These are phyloP conservation scores for Tubiluchus corallicola DNA, from an alignment of 2,888 invertebrate genomes.

Conservation along the genomic window DNA sequence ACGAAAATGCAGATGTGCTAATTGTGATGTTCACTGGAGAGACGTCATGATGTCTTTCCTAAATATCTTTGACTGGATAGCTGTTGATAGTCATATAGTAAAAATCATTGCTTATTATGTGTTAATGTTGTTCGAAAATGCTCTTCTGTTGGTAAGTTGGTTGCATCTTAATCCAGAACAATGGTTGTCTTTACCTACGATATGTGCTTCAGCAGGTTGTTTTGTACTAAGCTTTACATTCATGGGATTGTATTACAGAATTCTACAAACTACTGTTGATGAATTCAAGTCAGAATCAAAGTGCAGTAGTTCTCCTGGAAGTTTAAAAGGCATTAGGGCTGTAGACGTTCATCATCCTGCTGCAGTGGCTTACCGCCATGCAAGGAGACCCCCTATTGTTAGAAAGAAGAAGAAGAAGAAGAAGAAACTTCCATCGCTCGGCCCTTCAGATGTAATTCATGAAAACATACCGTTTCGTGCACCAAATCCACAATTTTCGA, in stretches of 20 bases:
- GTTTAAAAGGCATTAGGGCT: too few relatives aligned
- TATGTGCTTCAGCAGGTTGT: not conserved
- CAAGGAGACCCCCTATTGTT: not conserved
- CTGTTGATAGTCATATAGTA: not conserved
- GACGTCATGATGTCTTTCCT: not conserved
- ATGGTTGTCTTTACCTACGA: not conserved
- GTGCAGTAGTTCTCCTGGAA: not conserved
- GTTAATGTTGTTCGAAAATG: not conserved
- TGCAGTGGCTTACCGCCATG: not conserved
- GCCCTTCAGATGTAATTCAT: not conserved
- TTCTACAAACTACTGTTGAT: not conserved
- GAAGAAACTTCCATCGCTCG: not conserved
- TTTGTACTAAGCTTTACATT: not conserved
- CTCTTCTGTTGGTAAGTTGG: not conserved
- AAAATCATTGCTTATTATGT: not conserved
- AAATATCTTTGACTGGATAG: not conserved
- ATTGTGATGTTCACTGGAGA: not conserved
- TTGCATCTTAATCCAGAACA: not conserved
- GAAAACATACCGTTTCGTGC: slow-evolving; percentile 1
- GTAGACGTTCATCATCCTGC: too few relatives aligned
- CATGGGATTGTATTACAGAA: not conserved
- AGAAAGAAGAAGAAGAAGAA: slow-evolving; percentile 1
- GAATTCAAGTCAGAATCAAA: not conserved
- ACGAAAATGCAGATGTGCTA: not conserved
- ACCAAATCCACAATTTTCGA: not conserved